Evolutionary conservation across 2,888 invertebrate species (phyloP).

Genomic region (Carabus problematicus): DNA sequence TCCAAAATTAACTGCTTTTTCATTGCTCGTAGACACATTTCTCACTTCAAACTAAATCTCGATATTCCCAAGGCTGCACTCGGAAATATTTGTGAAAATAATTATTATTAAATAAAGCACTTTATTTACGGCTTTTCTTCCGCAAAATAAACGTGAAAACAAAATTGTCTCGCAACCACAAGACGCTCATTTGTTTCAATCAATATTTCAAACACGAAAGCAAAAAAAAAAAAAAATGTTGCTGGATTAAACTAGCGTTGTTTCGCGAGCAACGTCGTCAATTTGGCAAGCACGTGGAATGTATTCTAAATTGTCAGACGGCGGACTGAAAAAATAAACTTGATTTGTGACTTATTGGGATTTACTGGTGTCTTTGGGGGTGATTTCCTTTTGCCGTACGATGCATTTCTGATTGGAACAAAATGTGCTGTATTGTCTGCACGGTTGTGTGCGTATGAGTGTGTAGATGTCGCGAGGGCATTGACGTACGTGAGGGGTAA

Average conservation of each 20-base stretch:
- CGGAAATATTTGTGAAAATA: no score
- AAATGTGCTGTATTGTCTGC: slow-evolving; percentile 20
- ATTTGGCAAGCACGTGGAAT: slow-evolving; percentile 39
- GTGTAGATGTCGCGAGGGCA: slow-evolving; percentile 12
- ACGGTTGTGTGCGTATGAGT: neutral
- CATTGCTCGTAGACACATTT: no score
- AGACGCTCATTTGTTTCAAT: slow-evolving; percentile 32
- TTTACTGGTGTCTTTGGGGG: slow-evolving; percentile 29
- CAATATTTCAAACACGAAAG: slow-evolving; percentile 35
- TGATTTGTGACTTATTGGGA: slow-evolving; percentile 39
- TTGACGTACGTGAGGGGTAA: slow-evolving; percentile 10
- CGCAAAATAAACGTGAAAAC: no score
- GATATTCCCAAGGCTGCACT: no score
- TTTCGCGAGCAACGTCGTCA: slow-evolving; percentile 31
- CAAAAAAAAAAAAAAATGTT: slow-evolving; percentile 18
- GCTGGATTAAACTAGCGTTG: neutral
- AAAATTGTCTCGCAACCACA: neutral
- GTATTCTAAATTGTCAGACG: slow-evolving; percentile 42
- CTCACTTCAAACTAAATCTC: no score
- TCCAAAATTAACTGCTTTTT: no score
- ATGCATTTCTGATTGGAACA: slow-evolving; percentile 36
- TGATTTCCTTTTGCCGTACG: slow-evolving; percentile 26
- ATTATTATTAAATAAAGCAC: no score
- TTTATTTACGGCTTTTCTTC: no score
- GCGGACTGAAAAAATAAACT: slow-evolving; percentile 33